Base-by-base conservation (phyloP, 2,797 vertebrate species). In the Gymnopithys bicolor region DNA sequence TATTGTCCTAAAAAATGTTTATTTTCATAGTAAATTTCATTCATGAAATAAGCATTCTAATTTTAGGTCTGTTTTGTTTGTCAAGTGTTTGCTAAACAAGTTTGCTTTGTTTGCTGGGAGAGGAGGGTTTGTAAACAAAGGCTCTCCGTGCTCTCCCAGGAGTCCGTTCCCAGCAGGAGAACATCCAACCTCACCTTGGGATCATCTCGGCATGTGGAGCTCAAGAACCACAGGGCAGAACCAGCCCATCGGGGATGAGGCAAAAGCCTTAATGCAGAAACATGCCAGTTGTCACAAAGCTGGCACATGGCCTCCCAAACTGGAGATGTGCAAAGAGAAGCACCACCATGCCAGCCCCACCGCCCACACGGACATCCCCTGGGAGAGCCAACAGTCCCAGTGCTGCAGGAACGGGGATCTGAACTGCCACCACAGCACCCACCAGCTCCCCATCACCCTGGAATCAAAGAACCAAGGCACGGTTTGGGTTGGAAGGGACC, bases 211-310 rank as follows among this genome's bases (percentile, higher is more conserved):
- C 66, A 13, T 1, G 2, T 2, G 52, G 19, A 39, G 64, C 66
- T 62, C 64, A 9, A 39, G 18, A 41, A 17, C 22, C 81, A 13
- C 59, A 11, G 0, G 1, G 16, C 52, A 51, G 32, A 39, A 18
- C 39, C 2, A 15, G 70, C 49, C 37, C 51, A 39, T 4, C 7
- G 16, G 4, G 45, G 48, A 19, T 24, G 11, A 74, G 37, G 46
- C 48, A 35, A 21, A 71, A 70, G 12, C 2, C 32, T 8, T 6
- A 4, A 0, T 2, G 28, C 48, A 35, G 32, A 22, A 39, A 9
- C 0, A 0, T 0, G 2, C 2, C 8, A 2, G 2, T 1, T 53
- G 1, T 64, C 28, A 16, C 7, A 24, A 14, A 64, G 48, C 23
- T 16, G 32, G 19, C 3, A 51, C 0, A 0, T 13, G 11, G 16